phyloP scores from a whole-genome alignment of 2,888 invertebrate species.

The Yponomeuta sedellus region DNA sequence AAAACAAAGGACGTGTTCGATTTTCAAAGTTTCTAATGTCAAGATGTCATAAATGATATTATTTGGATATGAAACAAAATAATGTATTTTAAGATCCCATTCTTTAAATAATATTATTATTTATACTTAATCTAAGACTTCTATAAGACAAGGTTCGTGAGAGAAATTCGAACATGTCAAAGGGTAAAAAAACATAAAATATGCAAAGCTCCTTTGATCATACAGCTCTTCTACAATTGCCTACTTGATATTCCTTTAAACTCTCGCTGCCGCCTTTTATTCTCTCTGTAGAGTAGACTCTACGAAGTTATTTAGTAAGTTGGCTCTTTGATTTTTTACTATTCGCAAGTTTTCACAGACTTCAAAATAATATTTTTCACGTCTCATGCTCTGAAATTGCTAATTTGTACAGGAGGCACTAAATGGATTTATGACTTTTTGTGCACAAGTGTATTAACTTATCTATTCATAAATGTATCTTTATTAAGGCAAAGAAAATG shows the following conservation, averaged over 20 bases:
- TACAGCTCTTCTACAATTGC: background rate
- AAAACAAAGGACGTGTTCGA: too few species aligned
- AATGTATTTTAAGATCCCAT: background rate
- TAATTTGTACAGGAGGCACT: too few species aligned
- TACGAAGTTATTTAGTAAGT: background rate
- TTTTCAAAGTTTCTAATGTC: too few species aligned
- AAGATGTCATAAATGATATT: too few species aligned
- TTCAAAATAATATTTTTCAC: too few species aligned
- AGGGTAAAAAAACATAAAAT: background rate
- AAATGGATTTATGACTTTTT: too few species aligned
- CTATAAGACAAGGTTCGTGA: background rate
- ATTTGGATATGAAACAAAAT: too few species aligned
- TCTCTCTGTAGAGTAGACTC: background rate
- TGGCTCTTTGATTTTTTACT: background rate
- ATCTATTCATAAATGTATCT: too few species aligned
- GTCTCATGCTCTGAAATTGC: too few species aligned
- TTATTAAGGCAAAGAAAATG: too few species aligned
- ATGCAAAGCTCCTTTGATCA: constrained; percentile 2
- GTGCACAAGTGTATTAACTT: too few species aligned
- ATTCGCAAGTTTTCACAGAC: too few species aligned
- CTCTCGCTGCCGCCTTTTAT: background rate
- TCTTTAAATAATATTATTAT: background rate
- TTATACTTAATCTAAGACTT: background rate
- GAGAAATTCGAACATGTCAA: background rate
- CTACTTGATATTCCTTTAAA: background rate